These are phyloP conservation scores for Hypotaenidia okinawae DNA, from an alignment of 2,797 vertebrate genomes.

Conservation along the genomic window DNA sequence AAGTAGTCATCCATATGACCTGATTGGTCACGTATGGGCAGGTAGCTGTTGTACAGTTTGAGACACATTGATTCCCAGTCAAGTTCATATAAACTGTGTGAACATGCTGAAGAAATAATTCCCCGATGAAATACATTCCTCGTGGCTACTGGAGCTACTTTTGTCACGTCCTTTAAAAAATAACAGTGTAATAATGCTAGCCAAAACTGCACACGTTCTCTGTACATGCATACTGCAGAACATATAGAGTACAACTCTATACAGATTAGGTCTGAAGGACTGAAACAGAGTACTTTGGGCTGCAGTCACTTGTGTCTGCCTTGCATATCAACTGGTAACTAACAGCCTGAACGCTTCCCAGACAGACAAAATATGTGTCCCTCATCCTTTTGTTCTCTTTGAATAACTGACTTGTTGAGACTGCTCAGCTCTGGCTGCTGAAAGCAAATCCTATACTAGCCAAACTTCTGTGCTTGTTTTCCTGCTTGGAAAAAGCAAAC, in stretches of 20 bases:
- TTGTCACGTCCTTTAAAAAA: neutral
- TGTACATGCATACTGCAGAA: no score
- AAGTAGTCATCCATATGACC: neutral
- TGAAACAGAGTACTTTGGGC: neutral
- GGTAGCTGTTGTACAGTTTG: neutral
- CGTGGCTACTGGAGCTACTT: neutral
- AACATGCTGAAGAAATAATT: neutral
- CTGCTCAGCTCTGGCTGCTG: neutral
- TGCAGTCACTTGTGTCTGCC: neutral
- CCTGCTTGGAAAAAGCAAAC: neutral
- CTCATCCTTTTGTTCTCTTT: neutral
- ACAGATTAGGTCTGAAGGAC: no score
- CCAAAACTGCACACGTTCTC: neutral
- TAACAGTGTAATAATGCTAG: neutral
- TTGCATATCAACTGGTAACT: neutral
- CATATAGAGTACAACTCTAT: neutral
- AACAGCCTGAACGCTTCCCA: neutral
- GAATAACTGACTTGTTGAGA: neutral
- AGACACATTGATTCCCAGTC: neutral
- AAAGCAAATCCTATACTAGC: neutral
- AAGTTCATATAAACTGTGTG: neutral
- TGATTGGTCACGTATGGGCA: neutral
- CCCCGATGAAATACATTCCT: neutral
- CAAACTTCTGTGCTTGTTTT: neutral
- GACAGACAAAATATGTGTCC: neutral